phyloP scores from a whole-genome alignment of 2,888 invertebrate species.

The Papilio elwesi region DNA sequence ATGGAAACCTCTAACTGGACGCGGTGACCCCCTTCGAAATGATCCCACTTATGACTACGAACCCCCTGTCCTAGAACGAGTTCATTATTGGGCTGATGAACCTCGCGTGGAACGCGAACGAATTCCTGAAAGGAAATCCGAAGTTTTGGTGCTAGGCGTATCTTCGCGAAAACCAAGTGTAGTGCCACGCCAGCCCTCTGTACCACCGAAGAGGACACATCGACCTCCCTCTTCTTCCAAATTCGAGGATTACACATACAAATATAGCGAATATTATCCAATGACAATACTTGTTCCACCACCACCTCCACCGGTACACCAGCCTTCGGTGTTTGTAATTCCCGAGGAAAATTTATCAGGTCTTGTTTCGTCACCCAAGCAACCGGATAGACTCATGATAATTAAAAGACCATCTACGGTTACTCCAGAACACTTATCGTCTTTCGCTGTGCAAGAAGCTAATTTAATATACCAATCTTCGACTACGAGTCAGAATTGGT shows the following conservation, averaged over 20 bases:
- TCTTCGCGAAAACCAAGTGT: conserved; percentile 87
- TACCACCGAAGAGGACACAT: conserved; percentile 56
- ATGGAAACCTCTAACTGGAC: conserved; percentile 91
- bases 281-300: conserved; percentile 89
- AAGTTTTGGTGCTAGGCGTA: conserved; percentile 88
- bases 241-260: conserved; percentile 81
- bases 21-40: conserved; percentile 92
- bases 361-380: conserved; percentile 52
- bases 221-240: conserved; percentile 63
- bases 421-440: conserved; percentile 57
- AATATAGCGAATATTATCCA: conserved; percentile 82
- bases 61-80: conserved; percentile 90
- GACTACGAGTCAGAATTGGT: conserved; percentile 79
- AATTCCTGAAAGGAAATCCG: conserved; percentile 85
- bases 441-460: conserved; percentile 85
- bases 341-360: conserved; percentile 58
- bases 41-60: conserved; percentile 94
- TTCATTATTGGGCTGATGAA: conserved; percentile 91
- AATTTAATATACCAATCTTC: conserved; percentile 87
- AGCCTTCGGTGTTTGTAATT: conserved; percentile 65
- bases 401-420: conserved; percentile 55
- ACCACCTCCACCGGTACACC: conserved; percentile 82
- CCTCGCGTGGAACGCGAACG: conserved; percentile 83
- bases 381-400: conserved; percentile 52
- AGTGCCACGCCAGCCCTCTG: conserved; percentile 73